Base-by-base conservation (phyloP, 2,113 vertebrate species). In the Tenrec ecaudatus region DNA sequence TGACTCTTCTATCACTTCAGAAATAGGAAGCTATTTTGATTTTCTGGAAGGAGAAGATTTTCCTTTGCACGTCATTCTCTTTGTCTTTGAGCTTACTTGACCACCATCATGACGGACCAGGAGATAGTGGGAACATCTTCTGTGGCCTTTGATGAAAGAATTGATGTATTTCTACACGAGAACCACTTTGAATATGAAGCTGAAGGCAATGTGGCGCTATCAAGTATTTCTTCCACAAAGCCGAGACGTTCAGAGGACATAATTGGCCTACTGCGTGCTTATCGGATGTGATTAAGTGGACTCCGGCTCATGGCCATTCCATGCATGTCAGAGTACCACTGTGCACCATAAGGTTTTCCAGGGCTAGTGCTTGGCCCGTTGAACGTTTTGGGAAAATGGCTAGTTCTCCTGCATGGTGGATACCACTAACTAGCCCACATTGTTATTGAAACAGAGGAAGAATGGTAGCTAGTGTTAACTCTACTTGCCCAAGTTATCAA, bases 21-120 rank as follows among this genome's bases (percentile, higher is more conserved):
- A 22, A 58, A 7, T 15, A 33, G 64, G 79, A 82, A 79, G 86
- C 40, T 29, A 25, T 62, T 43, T 66, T 4, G 12, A 60, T 60
- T 77, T 81, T 83, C 82, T n/a, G 64, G 58, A 91, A 96, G 23
- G 40, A 77, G 4, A 25, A 53, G 36, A 78, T n/a, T 60, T 80
- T 31, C 58, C 57, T 43, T 77, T 64, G 16, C 2, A 0, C 7
- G 9, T 71, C 15, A 2, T 68, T 57, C 87, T 20, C 38, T 62
- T 79, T 8, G 66, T 81, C 43, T 76, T 1, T 33, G 82, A 77
- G 1, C 16, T 58, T 36, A 19, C 15, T 0, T 17, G 33, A n/a
- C 64, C 31, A 0, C 64, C 16, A 3, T 68, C 29, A 79, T 20
- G 19, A 85, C 22, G 33, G 60, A 47, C 82, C 31, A 3, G 2